phyloP scores from a whole-genome alignment of 2,888 invertebrate species.

The Conistra vaccinii region DNA sequence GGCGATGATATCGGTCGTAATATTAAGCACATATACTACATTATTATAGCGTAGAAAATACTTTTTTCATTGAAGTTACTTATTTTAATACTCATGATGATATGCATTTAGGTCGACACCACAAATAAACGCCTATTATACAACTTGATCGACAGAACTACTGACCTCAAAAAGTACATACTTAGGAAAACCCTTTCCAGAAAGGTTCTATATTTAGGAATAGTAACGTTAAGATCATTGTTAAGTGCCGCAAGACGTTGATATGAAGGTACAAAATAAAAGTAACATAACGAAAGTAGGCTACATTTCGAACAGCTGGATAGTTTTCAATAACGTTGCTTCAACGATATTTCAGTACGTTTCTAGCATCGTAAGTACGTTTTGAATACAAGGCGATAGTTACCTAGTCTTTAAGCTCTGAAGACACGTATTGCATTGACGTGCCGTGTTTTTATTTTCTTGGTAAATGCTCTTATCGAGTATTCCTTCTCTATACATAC shows the following conservation, averaged over 20 bases:
- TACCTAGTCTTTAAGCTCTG: neutral
- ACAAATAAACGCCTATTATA: neutral
- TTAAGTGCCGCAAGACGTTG: neutral
- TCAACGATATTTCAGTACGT: slow-evolving; percentile 12
- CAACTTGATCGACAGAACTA: neutral
- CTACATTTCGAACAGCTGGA: slow-evolving; percentile 17
- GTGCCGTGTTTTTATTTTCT: neutral
- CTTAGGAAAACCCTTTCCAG: neutral
- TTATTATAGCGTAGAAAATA: neutral
- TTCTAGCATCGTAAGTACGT: slow-evolving; percentile 3
- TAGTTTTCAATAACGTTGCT: slow-evolving; percentile 5
- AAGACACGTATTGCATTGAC: slow-evolving; percentile 1
- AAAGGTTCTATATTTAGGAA: neutral
- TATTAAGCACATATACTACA: too few species aligned
- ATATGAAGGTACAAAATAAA: neutral
- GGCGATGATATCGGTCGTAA: too few species aligned
- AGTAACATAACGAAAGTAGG: neutral
- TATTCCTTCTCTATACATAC: neutral
- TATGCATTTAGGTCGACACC: neutral
- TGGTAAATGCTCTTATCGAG: neutral
- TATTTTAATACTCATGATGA: neutral
- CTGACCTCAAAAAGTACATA: neutral
- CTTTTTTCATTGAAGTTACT: neutral
- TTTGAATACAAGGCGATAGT: slow-evolving; percentile 6
- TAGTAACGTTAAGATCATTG: slow-evolving; percentile 15